phyloP scores from a whole-genome alignment of 2,113 vertebrate species.

The Sturnus vulgaris region DNA sequence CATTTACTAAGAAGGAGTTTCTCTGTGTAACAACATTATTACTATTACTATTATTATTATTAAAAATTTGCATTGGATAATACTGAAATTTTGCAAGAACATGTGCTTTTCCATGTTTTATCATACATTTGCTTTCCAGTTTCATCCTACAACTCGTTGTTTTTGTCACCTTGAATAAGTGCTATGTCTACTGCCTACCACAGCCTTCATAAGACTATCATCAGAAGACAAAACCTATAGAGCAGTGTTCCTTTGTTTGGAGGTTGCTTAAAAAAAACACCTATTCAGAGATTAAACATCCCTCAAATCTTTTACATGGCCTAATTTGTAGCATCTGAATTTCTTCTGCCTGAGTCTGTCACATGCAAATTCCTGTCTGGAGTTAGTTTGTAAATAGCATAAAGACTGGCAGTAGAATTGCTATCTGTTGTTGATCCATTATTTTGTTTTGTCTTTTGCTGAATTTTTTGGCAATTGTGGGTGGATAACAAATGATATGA shows the following conservation, averaged over 20 bases:
- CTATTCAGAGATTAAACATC: background rate
- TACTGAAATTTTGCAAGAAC: background rate
- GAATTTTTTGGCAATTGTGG: background rate
- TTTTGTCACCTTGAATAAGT: background rate
- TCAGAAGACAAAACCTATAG: background rate
- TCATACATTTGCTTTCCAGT: background rate
- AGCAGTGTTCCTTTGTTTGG: background rate
- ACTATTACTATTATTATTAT: too few species aligned
- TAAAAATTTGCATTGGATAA: background rate
- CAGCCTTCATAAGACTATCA: background rate
- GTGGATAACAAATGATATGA: background rate
- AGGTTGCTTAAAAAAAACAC: fast-evolving
- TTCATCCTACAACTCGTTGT: background rate
- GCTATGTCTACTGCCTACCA: background rate
- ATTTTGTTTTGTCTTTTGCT: background rate
- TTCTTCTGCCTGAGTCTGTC: background rate
- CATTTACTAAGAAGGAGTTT: background rate
- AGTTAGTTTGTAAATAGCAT: background rate
- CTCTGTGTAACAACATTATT: background rate
- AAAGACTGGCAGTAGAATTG: background rate
- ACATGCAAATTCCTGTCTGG: background rate
- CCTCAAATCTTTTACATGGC: background rate
- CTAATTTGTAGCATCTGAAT: background rate
- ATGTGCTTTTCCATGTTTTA: background rate
- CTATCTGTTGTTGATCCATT: background rate